Base-by-base conservation (phyloP, 1,140 invertebrate genomes). In the Anastrepha obliqua region DNA sequence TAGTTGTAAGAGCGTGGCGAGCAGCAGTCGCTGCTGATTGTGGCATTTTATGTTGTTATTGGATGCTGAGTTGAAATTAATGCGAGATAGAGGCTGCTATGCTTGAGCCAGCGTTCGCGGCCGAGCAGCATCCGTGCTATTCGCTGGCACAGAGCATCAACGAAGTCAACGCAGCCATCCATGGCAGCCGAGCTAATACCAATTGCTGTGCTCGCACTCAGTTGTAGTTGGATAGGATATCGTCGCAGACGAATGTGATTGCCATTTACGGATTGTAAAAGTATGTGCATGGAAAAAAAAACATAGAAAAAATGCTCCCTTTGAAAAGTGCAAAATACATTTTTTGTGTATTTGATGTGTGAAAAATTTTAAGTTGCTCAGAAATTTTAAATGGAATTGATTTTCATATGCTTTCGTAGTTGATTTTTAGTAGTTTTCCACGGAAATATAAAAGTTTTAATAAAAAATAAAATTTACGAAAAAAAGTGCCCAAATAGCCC, bases 221-320 rank as follows among this genome's bases (percentile, higher is more conserved):
- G 86, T 88, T 88, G 86, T 88, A 88, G 88, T 87, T 88, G 88
- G 85, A 87, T 88, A 88, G 88, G 88, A 86, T 87, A 87, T 67
- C 88, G 81, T 87, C 86, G 88, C 62, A 88, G 88, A 87, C 88
- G 86, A 86, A 85, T 59, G 87, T 88, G 88, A 85, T 85, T 87
- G 86, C 60, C 58, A 17, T 70, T 67, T 67, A 87, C 88, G 88
- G 88, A 88, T 88, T 78, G 86, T 86, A 17, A 87, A 81, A 86
- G 81, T 88, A 87, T 87, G 58, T 58, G 64, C 7, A 42, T 39
- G 9, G 64, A 4, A 74, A 17, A 86, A 86, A 86, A 65, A 39
- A 86, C 47, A 47, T 47, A 51, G 42, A 59, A 29, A 44, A 85
- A 85, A 86, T 86, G 60, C 62, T 29, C 17, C 85, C 8, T n/a